Conservation (phyloP, 2,888 invertebrate species). For the Clanis bilineata region DNA sequence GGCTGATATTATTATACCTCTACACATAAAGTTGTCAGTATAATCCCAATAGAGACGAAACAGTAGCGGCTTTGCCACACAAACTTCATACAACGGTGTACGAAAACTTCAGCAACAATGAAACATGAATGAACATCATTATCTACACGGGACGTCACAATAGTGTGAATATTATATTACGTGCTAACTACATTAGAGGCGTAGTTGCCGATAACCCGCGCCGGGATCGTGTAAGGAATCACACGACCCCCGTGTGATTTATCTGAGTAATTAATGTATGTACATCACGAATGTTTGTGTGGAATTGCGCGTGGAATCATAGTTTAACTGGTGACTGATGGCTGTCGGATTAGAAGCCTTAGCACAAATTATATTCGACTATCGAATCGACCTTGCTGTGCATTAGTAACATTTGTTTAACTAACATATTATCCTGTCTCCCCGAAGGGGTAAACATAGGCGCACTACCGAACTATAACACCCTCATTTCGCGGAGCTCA, state of each 20-base stretch:
- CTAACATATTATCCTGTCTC: too few species aligned
- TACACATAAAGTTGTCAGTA: too few species aligned
- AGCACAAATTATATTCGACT: too few species aligned
- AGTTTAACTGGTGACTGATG: neutral
- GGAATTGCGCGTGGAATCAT: neutral
- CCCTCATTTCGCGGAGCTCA: too few species aligned
- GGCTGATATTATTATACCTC: too few species aligned
- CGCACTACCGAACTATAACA: too few species aligned
- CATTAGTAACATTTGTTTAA: too few species aligned
- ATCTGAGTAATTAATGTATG: slow-evolving; percentile 59
- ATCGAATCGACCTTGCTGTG: too few species aligned
- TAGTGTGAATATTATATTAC: slow-evolving; percentile 11
- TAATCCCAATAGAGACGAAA: too few species aligned
- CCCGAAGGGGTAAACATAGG: too few species aligned
- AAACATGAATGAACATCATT: slow-evolving; percentile 12
- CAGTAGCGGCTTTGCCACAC: too few species aligned
- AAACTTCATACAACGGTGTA: too few species aligned
- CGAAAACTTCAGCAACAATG: neutral
- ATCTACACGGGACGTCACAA: neutral
- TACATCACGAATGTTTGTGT: slow-evolving; percentile 22
- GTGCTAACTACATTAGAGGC: slow-evolving; percentile 37
- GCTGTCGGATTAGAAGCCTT: neutral
- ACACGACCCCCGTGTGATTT: slow-evolving; percentile 59
- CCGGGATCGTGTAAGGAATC: slow-evolving; percentile 46
- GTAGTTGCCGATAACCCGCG: slow-evolving; percentile 61